Percentiles rank a stretch among this genome's conserved stretches.
Evolutionary conservation across 2,888 invertebrate species (phyloP).

Genomic region (Papilio gigon): DNA sequence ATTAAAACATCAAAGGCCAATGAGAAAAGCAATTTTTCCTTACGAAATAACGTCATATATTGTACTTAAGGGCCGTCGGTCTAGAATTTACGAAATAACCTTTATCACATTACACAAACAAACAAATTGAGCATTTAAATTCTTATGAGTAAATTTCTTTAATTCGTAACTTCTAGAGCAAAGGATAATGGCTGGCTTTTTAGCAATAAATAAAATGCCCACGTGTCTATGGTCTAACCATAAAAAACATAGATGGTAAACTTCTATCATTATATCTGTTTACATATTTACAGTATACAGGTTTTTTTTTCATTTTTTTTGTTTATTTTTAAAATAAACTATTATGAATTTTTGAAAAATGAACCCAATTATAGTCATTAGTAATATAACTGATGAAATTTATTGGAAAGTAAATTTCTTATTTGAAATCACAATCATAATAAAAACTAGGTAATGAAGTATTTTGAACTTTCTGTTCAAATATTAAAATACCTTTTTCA

Average conservation of each 20-base stretch:
- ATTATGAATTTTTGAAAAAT: not conserved
- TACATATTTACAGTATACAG: constrained; percentile 13
- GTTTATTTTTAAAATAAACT: constrained; percentile 1
- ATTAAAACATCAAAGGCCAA: constrained; percentile 7
- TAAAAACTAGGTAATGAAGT: not conserved
- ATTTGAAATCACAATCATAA: not conserved
- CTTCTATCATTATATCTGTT: not conserved
- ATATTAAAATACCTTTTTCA: not conserved
- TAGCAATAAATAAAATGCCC: constrained; percentile 26
- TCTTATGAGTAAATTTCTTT: constrained; percentile 32
- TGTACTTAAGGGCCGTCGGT: constrained; percentile 17
- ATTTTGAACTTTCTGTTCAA: not conserved
- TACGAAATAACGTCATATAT: constrained; percentile 2
- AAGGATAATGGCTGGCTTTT: not conserved
- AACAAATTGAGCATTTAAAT: constrained; percentile 40
- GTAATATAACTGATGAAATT: not conserved
- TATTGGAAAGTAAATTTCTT: not conserved
- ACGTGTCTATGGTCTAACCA: not conserved
- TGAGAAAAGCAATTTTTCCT: not conserved
- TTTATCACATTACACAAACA: constrained; percentile 26
- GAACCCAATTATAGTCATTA: not conserved
- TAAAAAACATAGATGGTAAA: constrained; percentile 1
- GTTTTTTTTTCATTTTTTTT: not conserved
- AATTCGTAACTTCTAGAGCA: constrained; percentile 31
- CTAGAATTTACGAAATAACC: constrained; percentile 35